Conservation (phyloP, 2,113 vertebrate genomes). For the Anhinga anhinga region DNA sequence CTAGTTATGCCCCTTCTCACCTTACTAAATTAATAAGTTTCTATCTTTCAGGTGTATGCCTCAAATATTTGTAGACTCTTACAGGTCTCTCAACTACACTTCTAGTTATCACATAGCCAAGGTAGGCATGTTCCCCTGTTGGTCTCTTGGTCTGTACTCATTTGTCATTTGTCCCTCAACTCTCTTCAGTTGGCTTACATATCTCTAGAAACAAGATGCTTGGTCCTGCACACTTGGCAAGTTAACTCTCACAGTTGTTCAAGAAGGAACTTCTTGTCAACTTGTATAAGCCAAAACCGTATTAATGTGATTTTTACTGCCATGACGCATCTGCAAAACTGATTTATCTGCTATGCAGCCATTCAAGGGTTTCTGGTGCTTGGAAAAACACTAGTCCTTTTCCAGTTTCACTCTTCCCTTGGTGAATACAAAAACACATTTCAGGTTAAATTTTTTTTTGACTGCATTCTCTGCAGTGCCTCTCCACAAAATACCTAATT, state of each 20-base stretch:
- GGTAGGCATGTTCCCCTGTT: background rate
- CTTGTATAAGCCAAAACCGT: background rate
- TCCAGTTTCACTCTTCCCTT: background rate
- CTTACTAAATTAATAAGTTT: background rate
- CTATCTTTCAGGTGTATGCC: background rate
- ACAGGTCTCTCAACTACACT: background rate
- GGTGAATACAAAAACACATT: background rate
- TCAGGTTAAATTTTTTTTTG: background rate
- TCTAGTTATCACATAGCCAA: background rate
- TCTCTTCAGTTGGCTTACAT: background rate
- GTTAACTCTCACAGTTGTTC: background rate
- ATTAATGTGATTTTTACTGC: background rate
- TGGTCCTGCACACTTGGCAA: background rate
- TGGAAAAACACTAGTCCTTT: background rate
- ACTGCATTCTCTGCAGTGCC: background rate
- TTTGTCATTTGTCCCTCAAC: background rate
- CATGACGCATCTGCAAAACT: background rate
- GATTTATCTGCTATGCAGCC: background rate
- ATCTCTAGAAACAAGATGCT: background rate
- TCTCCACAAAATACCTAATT: background rate
- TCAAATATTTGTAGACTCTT: slow-evolving; percentile 10
- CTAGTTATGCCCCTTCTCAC: background rate
- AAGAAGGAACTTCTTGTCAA: background rate
- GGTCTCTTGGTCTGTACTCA: background rate
- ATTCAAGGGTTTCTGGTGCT: background rate